Evolutionary conservation across 2,113 vertebrate genomes (phyloP), one percentile per base, ranked within the genome.

Genomic region (Accipiter virgatus): DNA sequence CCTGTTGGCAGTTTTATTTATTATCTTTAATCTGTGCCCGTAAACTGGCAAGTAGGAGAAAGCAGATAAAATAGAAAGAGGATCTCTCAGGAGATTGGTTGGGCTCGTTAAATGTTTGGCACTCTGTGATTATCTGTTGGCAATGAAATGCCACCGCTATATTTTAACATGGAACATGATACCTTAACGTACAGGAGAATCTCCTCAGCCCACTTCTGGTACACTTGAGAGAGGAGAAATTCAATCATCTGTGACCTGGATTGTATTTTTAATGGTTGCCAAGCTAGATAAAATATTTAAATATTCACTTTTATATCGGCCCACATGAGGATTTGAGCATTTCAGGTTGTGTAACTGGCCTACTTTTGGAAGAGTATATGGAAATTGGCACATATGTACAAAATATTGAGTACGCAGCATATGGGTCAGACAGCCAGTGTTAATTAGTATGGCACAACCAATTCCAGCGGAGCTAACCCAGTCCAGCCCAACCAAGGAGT

Each of bases 231-330:
- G 61, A 72, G 58, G 66, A 85, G 86, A 47, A 93, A 94, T 80
- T 84, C 88, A 87, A 59, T 95, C 80, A 70, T 94, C 88, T 91
- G 73, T 48, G 90, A 94, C 94, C 96, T 88, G 95, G 87, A 97
- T 97, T 86, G 96, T 85, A 63, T 86, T 96, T 96, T 88, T 93
- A 93, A 92, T 53, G 90, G 71, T 78, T 94, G 86, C 92, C 86
- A 95, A 77, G 62, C 63, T 70, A 92, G 91, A 96, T 91, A 56
- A 97, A 96, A 94, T 80, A 94, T 93, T 97, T 93, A 97, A 96
- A 89, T 97, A 95, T 97, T 97, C 95, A 81, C 94, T 97, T 96
- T 95, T 73, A 87, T 95, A 94, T 95, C 48, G 40, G 88, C 66
- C 90, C 93, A 70, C 78, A 11, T 9, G 92, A 82, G 95, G 90